These are phyloP conservation scores for Corapipo altera DNA, from an alignment of 2,113 vertebrate genomes.

Conservation along the genomic window DNA sequence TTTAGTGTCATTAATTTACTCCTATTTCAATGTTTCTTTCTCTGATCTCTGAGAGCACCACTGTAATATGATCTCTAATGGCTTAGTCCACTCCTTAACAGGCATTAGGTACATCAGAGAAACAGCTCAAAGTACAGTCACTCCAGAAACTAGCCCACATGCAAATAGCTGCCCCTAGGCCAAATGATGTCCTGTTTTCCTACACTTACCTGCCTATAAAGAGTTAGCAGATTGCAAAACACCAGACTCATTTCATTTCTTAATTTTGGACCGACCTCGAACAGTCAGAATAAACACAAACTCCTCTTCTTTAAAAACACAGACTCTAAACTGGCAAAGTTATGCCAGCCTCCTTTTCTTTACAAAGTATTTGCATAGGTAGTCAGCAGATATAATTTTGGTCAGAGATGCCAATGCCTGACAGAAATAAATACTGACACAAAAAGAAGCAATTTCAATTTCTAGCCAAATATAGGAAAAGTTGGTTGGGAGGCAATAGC, in stretches of 20 bases:
- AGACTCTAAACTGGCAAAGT: not conserved
- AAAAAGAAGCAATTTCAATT: not conserved
- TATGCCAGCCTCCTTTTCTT: not conserved
- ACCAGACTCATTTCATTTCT: not conserved
- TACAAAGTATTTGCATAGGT: not conserved
- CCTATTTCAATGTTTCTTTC: not conserved
- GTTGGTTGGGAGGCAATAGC: not conserved
- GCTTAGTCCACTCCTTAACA: not conserved
- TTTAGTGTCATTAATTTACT: not conserved
- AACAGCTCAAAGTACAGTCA: not conserved
- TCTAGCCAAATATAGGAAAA: not conserved
- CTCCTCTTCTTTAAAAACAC: not conserved
- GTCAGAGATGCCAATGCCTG: not conserved
- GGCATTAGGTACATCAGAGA: not conserved
- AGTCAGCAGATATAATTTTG: not conserved
- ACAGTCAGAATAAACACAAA: not conserved
- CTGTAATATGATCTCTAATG: not conserved
- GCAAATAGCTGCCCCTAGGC: not conserved
- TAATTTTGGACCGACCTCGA: not conserved
- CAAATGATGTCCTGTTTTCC: not conserved
- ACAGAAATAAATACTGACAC: not conserved
- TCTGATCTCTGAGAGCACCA: not conserved
- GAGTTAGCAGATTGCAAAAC: not conserved
- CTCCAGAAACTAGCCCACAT: rapidly evolving
- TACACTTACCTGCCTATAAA: not conserved